Conservation (phyloP, 23 tunicate genomes). For the Trididemnum miniatum region DNA sequence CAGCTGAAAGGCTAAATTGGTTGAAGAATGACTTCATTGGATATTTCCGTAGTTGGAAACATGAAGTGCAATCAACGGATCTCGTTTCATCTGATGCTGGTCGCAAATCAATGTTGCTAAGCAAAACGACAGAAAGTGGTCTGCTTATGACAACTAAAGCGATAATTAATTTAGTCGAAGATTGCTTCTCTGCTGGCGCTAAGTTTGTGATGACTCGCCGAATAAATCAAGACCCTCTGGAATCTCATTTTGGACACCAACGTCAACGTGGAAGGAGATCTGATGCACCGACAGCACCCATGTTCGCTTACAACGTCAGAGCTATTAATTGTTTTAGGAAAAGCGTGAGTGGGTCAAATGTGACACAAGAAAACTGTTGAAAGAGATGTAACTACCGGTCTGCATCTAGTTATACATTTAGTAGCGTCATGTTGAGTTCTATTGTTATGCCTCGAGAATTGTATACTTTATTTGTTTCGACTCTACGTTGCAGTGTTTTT, state of each 20-base stretch:
- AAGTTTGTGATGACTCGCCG: background rate
- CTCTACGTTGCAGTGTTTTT: too few relatives aligned
- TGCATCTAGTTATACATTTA: too few relatives aligned
- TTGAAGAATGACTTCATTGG: background rate
- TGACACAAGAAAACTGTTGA: too few relatives aligned
- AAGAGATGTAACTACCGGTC: too few relatives aligned
- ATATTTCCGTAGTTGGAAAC: background rate
- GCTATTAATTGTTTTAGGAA: too few relatives aligned
- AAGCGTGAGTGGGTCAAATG: too few relatives aligned
- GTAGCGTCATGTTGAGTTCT: too few relatives aligned
- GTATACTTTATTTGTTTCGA: too few relatives aligned
- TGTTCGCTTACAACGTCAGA: background rate
- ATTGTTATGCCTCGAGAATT: too few relatives aligned
- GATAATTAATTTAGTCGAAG: slow-evolving; percentile 1
- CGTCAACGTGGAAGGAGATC: slow-evolving; percentile 13
- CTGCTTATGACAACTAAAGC: slow-evolving; percentile 4
- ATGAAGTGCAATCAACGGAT: background rate
- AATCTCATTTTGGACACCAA: slow-evolving; percentile 14
- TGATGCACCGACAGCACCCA: slow-evolving; percentile 16
- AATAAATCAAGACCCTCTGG: slow-evolving; percentile 16
- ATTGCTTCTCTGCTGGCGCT: slow-evolving; percentile 6
- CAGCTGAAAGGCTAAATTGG: background rate
- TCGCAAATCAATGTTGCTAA: background rate
- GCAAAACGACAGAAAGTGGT: slow-evolving; percentile 1
- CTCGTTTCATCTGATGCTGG: background rate